A percentile compares a stretch with the other conserved stretches of the same genome.
phyloP scores from a whole-genome alignment of 2,888 invertebrate genomes.

The Nebria salina region DNA sequence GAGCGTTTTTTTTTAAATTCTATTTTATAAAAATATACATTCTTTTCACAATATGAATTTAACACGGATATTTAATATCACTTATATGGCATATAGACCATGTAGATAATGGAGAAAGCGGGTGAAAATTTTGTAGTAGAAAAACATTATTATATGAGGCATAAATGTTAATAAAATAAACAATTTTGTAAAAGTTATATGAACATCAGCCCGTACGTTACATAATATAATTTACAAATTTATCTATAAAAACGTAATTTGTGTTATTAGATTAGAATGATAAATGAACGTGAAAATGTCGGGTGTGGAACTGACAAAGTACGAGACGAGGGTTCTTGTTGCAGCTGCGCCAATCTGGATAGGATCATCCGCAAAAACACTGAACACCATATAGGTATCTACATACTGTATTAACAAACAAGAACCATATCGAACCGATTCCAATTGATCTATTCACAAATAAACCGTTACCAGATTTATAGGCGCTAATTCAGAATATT shows the following conservation, averaged over 20 bases:
- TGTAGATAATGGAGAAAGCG: no score
- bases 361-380: neutral
- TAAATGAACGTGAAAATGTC: constrained; percentile 28
- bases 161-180: neutral
- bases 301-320: constrained; percentile 24
- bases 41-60: no score
- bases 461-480: neutral
- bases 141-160: no score
- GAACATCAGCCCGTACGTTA: neutral
- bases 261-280: constrained; percentile 45
- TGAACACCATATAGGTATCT: neutral
- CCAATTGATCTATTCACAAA: neutral
- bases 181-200: neutral
- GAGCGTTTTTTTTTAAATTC: neutral
- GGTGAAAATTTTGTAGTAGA: no score
- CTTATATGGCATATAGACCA: no score
- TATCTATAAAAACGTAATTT: constrained; percentile 43
- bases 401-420: neutral
- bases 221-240: constrained; percentile 33
- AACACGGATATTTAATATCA: no score
- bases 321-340: constrained; percentile 14
- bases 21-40: no score
- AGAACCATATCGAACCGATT: neutral
- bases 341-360: neutral
- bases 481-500: neutral